Evolutionary conservation across 2,888 invertebrate species (phyloP).

Genomic region (Daptonema setosum): DNA sequence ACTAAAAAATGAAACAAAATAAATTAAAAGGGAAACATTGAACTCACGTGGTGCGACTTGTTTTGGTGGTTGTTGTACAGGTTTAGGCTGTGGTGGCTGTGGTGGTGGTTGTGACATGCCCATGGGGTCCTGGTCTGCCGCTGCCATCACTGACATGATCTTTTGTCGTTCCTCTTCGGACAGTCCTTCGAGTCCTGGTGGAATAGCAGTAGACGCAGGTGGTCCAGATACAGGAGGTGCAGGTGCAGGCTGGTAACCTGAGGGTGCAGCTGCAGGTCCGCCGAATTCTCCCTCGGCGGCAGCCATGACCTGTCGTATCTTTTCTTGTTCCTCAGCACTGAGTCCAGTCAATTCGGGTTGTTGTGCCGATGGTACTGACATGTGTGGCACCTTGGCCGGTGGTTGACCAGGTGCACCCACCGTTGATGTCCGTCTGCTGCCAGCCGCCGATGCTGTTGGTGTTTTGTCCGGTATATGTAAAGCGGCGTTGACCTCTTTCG

Average conservation of each 20-base stretch:
- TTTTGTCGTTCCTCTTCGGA: conserved; percentile 40
- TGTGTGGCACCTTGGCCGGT: not conserved
- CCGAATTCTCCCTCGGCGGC: not conserved
- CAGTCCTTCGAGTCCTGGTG: conserved; percentile 27
- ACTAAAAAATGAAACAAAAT: no score
- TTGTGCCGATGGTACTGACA: not conserved
- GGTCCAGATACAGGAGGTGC: not conserved
- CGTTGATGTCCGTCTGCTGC: not conserved
- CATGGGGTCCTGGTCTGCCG: conserved; percentile 33
- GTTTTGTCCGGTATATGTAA: not conserved
- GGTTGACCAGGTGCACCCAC: not conserved
- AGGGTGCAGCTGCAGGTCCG: no score
- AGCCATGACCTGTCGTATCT: not conserved
- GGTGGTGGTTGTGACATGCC: not conserved
- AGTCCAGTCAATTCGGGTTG: not conserved
- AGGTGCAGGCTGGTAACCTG: not conserved
- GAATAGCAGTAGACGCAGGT: conserved; percentile 2
- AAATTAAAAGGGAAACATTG: no score
- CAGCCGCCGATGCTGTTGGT: not conserved
- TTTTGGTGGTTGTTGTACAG: no score
- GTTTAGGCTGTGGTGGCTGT: not conserved
- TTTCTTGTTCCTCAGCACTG: not conserved
- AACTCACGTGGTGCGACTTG: no score
- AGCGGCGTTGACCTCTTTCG: not conserved
- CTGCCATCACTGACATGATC: conserved; percentile 42